Evolutionary conservation across 2,888 invertebrate species (phyloP).

Genomic region (Cerastoderma edule): DNA sequence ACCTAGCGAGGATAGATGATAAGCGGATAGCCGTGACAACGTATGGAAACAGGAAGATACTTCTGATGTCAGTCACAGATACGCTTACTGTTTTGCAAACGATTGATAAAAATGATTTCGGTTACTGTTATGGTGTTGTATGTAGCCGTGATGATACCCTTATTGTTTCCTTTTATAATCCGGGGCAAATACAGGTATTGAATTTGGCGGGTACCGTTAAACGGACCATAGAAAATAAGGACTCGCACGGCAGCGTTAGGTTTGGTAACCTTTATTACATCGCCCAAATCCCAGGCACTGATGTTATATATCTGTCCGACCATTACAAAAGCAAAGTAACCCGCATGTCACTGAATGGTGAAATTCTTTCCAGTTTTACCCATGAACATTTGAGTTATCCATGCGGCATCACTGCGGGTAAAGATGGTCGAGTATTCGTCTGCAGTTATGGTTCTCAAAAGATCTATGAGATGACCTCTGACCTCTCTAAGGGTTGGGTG

Average conservation of each 20-base stretch:
- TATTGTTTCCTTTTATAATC: conserved; percentile 9
- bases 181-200: too few species aligned
- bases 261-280: too few species aligned
- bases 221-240: too few species aligned
- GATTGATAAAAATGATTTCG: not conserved
- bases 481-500: too few species aligned
- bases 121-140: conserved; percentile 16
- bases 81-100: not conserved
- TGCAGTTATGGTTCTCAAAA: not conserved
- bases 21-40: not conserved
- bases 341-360: too few species aligned
- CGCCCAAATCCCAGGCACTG: too few species aligned
- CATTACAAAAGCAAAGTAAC: too few species aligned
- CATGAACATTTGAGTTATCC: not conserved
- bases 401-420: not conserved
- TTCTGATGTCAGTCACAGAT: not conserved
- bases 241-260: too few species aligned
- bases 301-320: too few species aligned
- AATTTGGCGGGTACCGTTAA: too few species aligned
- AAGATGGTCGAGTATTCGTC: not conserved
- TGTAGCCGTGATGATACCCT: conserved; percentile 3
- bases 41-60: not conserved
- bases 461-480: not conserved
- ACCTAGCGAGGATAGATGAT: conserved; percentile 4
- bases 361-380: not conserved